Evolutionary conservation across 2,888 invertebrate genomes (phyloP).

Genomic region (Matsumyia berberina): DNA sequence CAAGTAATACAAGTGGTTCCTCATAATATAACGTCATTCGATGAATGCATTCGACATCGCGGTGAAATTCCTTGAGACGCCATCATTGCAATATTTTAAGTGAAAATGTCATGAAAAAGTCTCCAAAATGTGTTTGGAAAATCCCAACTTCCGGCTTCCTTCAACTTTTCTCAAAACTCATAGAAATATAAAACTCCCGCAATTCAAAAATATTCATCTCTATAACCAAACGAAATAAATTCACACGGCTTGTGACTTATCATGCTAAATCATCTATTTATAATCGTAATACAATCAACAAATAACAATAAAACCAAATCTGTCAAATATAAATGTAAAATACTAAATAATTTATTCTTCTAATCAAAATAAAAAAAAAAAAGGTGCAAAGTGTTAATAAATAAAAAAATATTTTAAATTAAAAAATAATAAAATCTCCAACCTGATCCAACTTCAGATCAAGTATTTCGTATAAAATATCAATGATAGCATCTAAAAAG

Average conservation of each 20-base stretch:
- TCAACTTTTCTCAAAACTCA: not conserved
- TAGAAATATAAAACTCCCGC: not conserved
- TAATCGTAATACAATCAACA: constrained; percentile 20
- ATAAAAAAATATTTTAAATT: constrained; percentile 21
- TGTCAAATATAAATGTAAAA: constrained; percentile 28
- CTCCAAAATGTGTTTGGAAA: not conserved
- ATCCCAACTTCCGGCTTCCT: not conserved
- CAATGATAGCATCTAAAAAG: constrained; percentile 53
- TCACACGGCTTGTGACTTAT: not conserved
- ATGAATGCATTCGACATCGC: constrained; percentile 20
- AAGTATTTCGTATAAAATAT: constrained; percentile 40
- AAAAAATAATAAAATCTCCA: constrained; percentile 27
- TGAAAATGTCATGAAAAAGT: not conserved
- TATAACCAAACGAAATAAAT: not conserved
- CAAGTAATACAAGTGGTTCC: constrained; percentile 13
- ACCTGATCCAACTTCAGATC: constrained; percentile 15
- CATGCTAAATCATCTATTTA: not conserved
- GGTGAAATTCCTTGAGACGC: constrained; percentile 15
- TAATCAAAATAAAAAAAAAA: not conserved
- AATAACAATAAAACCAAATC: constrained; percentile 31
- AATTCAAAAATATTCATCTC: not conserved
- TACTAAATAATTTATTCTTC: not conserved
- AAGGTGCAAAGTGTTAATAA: constrained; percentile 15
- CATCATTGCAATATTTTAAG: not conserved
- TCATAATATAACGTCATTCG: constrained; percentile 33